Conservation (phyloP, 2,797 vertebrate species). For the Lithobates sylvaticus region DNA sequence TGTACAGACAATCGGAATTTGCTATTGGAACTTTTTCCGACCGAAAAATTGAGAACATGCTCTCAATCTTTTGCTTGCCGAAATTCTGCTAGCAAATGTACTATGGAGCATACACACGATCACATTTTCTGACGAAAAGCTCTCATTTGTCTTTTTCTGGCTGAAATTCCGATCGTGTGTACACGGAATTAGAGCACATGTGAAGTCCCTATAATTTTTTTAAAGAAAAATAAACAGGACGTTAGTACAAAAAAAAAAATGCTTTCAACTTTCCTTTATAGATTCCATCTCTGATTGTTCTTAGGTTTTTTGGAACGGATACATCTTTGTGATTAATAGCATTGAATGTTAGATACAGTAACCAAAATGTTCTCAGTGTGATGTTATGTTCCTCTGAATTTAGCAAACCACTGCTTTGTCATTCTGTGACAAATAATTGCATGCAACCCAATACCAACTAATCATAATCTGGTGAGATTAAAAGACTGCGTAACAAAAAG, state of each 20-base stretch:
- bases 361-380: conserved; percentile 18
- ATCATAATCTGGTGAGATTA: conserved; percentile 11
- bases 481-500: conserved; percentile 4
- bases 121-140: no score
- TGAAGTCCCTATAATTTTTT: no score
- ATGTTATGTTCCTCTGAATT: conserved; percentile 29
- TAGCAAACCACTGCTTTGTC: conserved; percentile 42
- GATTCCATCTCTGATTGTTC: conserved; percentile 25
- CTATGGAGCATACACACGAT: no score
- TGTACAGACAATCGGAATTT: no score
- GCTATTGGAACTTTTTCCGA: no score
- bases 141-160: no score
- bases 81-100: no score
- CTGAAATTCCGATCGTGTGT: no score
- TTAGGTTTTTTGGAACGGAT: conserved; percentile 31
- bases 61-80: no score
- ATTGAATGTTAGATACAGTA: conserved; percentile 29
- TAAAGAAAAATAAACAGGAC: neutral
- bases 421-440: conserved; percentile 40
- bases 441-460: conserved; percentile 35
- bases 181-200: no score
- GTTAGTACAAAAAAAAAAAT: neutral
- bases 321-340: conserved; percentile 31
- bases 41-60: no score
- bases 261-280: conserved; percentile 1